A percentile compares a stretch with the other conserved stretches of the same genome.
Evolutionary conservation across 1,140 invertebrate species (phyloP).

Genomic region (Diorhabda carinulata): DNA sequence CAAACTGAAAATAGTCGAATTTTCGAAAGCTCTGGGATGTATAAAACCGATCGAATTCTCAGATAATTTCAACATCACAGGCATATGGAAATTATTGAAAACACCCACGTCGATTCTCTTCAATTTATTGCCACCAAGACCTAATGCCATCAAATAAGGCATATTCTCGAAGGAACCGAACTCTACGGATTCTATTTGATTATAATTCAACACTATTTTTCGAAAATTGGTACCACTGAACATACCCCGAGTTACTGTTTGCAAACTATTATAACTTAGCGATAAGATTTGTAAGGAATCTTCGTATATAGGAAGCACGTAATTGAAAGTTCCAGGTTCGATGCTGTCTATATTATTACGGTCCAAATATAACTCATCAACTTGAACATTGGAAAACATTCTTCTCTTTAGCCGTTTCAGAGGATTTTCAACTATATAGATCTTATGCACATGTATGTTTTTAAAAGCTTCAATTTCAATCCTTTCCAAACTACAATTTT

Average conservation of each 20-base stretch:
- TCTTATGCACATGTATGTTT: background rate
- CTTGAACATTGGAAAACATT: background rate
- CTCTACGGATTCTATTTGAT: background rate
- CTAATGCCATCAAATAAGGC: background rate
- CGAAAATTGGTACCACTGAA: background rate
- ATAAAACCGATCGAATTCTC: background rate
- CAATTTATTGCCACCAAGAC: background rate
- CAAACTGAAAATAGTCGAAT: background rate
- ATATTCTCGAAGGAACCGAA: background rate
- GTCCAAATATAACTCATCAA: background rate
- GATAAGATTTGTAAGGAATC: background rate
- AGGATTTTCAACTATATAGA: background rate
- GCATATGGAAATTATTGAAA: background rate
- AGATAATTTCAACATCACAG: background rate
- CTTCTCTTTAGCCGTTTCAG: background rate
- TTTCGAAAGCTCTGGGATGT: background rate
- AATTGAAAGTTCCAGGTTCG: background rate
- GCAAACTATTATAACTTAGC: background rate
- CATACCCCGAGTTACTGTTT: background rate
- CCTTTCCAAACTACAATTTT: background rate
- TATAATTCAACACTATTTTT: background rate
- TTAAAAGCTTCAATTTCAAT: background rate
- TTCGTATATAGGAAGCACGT: background rate
- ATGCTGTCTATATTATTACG: background rate
- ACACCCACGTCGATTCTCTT: background rate